A percentile compares a stretch with the other conserved stretches of the same genome.
phyloP scores from a whole-genome alignment of 2,888 invertebrate species.

The Hirtodrosophila trivittata region DNA sequence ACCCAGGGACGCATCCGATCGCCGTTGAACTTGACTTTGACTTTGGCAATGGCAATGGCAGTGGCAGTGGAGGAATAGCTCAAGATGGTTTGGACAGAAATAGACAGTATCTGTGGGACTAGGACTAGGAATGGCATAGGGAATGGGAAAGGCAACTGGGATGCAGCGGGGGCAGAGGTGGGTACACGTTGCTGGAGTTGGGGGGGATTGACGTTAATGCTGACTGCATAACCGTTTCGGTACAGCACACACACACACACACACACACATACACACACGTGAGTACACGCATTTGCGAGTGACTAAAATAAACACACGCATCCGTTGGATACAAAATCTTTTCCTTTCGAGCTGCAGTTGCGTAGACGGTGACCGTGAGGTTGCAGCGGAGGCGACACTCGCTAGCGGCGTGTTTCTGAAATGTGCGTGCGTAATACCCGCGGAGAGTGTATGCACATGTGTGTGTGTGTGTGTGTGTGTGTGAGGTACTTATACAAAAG shows the following conservation, averaged over 20 bases:
- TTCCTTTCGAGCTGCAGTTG: conserved; percentile 37
- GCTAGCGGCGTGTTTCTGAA: not conserved
- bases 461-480: conserved; percentile 11
- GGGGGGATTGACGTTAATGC: conserved; percentile 7
- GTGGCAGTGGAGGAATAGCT: conserved; percentile 2
- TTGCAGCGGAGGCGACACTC: conserved; percentile 57
- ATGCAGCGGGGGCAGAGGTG: not conserved
- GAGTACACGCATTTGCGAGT: conserved; percentile 20
- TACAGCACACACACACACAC: conserved; percentile 36
- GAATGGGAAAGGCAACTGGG: no score
- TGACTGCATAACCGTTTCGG: conserved; percentile 37
- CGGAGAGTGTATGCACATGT: not conserved
- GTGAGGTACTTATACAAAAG: conserved; percentile 34
- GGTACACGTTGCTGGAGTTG: no score
- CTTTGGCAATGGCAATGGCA: conserved; percentile 31
- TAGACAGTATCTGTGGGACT: conserved; percentile 56
- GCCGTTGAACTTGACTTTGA: conserved; percentile 73
- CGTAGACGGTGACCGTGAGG: conserved; percentile 67
- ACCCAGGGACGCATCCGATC: conserved; percentile 39
- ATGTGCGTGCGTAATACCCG: conserved; percentile 26
- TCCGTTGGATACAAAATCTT: conserved; percentile 65
- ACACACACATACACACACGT: conserved; percentile 19
- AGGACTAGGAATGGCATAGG: conserved; percentile 13
- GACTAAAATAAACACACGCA: conserved; percentile 78
- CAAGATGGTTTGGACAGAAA: conserved; percentile 35